Percentiles rank a stretch among this genome's conserved stretches.
Evolutionary conservation across 2,113 vertebrate genomes (phyloP).

Genomic region (Pterophyllum scalare): DNA sequence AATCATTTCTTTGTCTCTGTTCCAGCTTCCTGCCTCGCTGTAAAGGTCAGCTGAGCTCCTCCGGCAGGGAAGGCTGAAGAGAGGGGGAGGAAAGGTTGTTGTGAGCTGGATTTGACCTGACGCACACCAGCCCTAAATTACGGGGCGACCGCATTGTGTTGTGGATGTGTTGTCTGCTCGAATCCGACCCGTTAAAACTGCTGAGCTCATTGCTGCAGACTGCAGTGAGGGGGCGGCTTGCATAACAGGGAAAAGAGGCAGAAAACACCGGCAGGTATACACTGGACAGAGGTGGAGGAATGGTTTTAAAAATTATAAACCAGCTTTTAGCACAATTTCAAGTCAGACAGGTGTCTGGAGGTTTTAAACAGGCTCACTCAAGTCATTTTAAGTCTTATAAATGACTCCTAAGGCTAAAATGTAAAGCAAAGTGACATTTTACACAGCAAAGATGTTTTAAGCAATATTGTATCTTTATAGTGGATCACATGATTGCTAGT

Average conservation of each 20-base stretch:
- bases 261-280: constrained; percentile 5
- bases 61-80: background rate
- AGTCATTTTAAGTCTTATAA: background rate
- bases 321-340: background rate
- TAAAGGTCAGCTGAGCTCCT: constrained; percentile 49
- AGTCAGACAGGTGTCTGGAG: background rate
- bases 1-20: constrained; percentile 6
- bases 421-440: background rate
- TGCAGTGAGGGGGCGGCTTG: constrained; percentile 50
- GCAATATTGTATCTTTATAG: background rate
- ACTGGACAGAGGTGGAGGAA: background rate
- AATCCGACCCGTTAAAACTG: constrained; percentile 31
- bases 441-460: background rate
- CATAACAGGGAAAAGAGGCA: constrained; percentile 17
- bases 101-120: constrained; percentile 13
- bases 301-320: background rate
- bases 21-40: constrained; percentile 19
- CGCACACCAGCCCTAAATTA: constrained; percentile 22
- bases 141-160: background rate
- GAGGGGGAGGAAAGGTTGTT: background rate
- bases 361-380: background rate
- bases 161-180: constrained; percentile 20
- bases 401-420: background rate
- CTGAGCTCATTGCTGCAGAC: constrained; percentile 50
- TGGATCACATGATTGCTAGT: background rate